Conservation (phyloP, 1,140 invertebrate genomes). For the Drosophila nannoptera region DNA sequence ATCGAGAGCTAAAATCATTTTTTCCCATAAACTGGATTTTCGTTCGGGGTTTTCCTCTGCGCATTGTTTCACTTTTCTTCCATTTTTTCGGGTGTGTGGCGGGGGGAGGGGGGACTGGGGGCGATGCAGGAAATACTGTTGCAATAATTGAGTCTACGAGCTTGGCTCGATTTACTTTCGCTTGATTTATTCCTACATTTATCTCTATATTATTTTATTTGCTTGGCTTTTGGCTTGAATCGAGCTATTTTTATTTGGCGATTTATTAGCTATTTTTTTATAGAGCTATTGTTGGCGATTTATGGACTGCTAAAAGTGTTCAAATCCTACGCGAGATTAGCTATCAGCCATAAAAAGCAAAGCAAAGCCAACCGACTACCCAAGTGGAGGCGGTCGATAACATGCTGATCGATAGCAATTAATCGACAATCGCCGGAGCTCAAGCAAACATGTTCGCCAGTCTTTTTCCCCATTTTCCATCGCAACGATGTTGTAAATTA, state of each 20-base stretch:
- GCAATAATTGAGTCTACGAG: constrained; percentile 25
- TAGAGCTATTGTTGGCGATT: not conserved
- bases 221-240: constrained; percentile 1
- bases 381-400: no score
- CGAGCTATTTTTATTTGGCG: constrained; percentile 10
- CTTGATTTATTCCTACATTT: constrained; percentile 2
- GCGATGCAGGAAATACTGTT: constrained; percentile 24
- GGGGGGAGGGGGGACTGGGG: not conserved
- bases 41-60: not conserved
- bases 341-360: not conserved
- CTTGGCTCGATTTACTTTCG: not conserved
- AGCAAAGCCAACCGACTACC: not conserved
- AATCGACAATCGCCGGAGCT: no score
- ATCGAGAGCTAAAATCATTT: constrained; percentile 13
- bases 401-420: no score
- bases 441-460: not conserved
- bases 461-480: not conserved
- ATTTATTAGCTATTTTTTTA: not conserved
- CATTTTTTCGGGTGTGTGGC: constrained; percentile 1
- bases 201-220: not conserved
- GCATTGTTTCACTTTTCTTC: not conserved
- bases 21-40: constrained; percentile 9
- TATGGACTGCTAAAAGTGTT: constrained; percentile 17
- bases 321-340: not conserved
- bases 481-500: not conserved